phyloP scores from a whole-genome alignment of 1,140 invertebrate genomes.

The Lucilia sericata region DNA sequence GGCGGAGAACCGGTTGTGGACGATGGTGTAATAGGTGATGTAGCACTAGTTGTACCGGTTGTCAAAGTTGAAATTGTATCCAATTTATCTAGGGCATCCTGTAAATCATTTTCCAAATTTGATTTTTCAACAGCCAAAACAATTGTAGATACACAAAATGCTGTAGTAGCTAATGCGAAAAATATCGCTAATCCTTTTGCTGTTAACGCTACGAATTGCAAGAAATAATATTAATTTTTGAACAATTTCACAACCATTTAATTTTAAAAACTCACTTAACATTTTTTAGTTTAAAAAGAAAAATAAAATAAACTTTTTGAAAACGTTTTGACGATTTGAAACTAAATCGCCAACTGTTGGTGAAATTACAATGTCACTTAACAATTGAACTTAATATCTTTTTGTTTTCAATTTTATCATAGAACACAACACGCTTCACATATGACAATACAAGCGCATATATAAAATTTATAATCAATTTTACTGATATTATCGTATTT shows the following conservation, averaged over 20 bases:
- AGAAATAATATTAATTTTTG: neutral
- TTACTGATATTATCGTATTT: slow-evolving; percentile 31
- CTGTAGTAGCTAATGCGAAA: slow-evolving; percentile 58
- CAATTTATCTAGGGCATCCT: slow-evolving; percentile 62
- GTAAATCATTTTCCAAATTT: slow-evolving; percentile 57
- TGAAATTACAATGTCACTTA: neutral
- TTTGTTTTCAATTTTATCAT: neutral
- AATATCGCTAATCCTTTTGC: slow-evolving; percentile 61
- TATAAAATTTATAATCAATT: neutral
- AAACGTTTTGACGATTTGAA: neutral
- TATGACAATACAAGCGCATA: neutral
- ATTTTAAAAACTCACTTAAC: slow-evolving; percentile 26
- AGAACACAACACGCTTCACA: neutral
- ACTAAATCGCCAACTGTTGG: neutral
- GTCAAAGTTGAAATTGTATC: slow-evolving; percentile 49
- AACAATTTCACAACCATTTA: neutral
- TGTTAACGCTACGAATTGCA: slow-evolving; percentile 55
- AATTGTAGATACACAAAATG: slow-evolving; percentile 69
- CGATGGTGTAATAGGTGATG: slow-evolving; percentile 3
- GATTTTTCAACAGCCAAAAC: slow-evolving; percentile 65
- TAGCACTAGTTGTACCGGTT: slow-evolving; percentile 35
- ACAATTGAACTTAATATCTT: neutral
- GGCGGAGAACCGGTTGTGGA: neutral
- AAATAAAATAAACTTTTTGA: neutral
- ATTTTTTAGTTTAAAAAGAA: neutral